These are phyloP conservation scores for Gallinago stenura DNA, from an alignment of 2,797 vertebrate genomes.

Conservation along the genomic window DNA sequence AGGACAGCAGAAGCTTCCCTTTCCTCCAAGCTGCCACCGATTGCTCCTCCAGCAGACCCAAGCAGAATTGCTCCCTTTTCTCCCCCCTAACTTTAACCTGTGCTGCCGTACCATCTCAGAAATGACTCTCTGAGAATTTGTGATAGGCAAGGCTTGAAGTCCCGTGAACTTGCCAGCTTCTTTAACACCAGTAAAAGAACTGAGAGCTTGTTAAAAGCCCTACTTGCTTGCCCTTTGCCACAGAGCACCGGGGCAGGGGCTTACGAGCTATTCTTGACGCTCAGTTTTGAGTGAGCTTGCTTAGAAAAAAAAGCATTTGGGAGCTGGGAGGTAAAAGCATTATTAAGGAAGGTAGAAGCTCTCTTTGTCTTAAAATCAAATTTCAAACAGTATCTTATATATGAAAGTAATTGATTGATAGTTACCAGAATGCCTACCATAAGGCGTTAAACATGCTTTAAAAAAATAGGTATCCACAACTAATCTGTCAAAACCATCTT, in stretches of 20 bases:
- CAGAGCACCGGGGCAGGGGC: fast-evolving
- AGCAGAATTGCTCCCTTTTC: not conserved
- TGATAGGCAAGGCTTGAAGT: not conserved
- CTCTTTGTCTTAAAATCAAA: not conserved
- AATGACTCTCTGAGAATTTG: not conserved
- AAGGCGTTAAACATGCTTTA: not conserved
- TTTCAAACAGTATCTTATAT: not conserved
- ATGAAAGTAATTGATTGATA: not conserved
- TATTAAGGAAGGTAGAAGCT: not conserved
- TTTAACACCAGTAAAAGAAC: not conserved
- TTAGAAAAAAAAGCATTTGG: not conserved
- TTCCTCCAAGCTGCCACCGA: not conserved
- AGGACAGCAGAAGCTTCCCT: not conserved
- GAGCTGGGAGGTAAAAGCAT: not conserved
- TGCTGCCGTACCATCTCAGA: fast-evolving
- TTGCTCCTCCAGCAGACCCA: not conserved
- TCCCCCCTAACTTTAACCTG: not conserved
- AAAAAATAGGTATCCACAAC: not conserved
- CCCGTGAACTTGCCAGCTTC: not conserved
- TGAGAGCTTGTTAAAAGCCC: not conserved
- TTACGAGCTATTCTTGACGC: fast-evolving
- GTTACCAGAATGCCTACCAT: not conserved
- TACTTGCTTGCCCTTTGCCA: not conserved
- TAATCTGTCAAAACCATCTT: not conserved
- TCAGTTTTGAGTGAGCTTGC: not conserved